A percentile compares a stretch with the other conserved stretches of the same genome.
phyloP scores from a whole-genome alignment of 1,140 invertebrate species.

The Drosophila bocki region DNA sequence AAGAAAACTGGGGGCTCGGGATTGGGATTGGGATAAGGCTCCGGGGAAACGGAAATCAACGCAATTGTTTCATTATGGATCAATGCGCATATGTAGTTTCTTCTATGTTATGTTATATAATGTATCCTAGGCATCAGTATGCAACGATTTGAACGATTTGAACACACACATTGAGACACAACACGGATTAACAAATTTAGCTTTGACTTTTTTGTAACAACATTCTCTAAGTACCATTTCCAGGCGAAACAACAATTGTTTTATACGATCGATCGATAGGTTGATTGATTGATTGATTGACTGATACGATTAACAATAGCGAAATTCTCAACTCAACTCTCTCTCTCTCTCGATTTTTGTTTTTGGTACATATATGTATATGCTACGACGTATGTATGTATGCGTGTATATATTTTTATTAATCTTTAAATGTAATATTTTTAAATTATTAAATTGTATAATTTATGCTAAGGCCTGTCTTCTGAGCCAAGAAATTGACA shows the following conservation, averaged over 20 bases:
- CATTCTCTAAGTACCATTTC: constrained; percentile 41
- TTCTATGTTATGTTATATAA: constrained; percentile 33
- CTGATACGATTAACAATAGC: constrained; percentile 31
- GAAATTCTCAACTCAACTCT: constrained; percentile 9
- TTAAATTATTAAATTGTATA: constrained; percentile 44
- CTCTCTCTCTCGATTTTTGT: constrained; percentile 4
- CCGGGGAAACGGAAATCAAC: neutral
- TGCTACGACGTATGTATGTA: constrained; percentile 28
- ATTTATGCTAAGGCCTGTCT: constrained; percentile 42
- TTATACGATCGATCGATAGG: constrained; percentile 41
- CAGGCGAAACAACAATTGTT: constrained; percentile 39
- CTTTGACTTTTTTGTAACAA: constrained; percentile 33
- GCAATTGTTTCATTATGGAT: constrained; percentile 10
- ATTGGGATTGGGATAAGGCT: neutral
- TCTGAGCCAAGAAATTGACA: constrained; percentile 36
- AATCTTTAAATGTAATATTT: constrained; percentile 3
- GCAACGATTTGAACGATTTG: constrained; percentile 56
- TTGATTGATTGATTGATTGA: constrained; percentile 37
- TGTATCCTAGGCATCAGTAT: constrained; percentile 50
- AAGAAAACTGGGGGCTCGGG: constrained; percentile 26
- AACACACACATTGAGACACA: constrained; percentile 55
- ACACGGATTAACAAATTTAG: constrained; percentile 61
- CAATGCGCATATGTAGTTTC: constrained; percentile 26
- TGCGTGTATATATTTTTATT: constrained; percentile 25
- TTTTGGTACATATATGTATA: constrained; percentile 46